Evolutionary conservation across 2,113 vertebrate species (phyloP).

Genomic region (Rafetus swinhoei): DNA sequence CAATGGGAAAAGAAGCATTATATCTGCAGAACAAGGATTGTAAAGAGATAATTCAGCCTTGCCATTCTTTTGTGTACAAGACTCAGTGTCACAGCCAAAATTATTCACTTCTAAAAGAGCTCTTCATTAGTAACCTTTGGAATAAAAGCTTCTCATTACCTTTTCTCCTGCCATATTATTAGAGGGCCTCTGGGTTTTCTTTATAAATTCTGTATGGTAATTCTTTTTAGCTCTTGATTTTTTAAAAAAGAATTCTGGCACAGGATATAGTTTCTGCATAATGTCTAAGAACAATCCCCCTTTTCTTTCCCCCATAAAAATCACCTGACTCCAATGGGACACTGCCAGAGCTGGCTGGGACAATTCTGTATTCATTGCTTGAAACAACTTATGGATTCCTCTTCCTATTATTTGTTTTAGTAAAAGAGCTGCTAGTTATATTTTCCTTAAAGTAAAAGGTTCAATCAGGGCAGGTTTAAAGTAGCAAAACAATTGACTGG

Average conservation of each 20-base stretch:
- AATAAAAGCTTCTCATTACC: conserved; percentile 66
- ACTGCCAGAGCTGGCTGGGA: accelerated
- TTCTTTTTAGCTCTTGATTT: background rate
- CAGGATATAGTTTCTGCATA: background rate
- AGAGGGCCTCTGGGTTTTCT: background rate
- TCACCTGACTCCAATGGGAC: background rate
- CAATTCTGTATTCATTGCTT: background rate
- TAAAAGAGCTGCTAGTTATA: background rate
- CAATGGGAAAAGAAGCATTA: conserved; percentile 30
- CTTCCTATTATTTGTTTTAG: background rate
- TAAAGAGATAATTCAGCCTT: conserved; percentile 35
- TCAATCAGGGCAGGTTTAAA: background rate
- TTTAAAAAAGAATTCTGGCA: background rate
- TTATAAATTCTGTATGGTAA: conserved; percentile 55
- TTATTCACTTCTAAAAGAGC: conserved; percentile 63
- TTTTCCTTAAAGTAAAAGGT: background rate
- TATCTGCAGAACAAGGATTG: conserved; percentile 33
- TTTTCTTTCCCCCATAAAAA: background rate
- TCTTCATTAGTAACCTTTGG: conserved; percentile 52
- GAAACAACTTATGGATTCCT: background rate
- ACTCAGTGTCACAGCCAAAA: conserved; percentile 50
- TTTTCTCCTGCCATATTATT: conserved; percentile 46
- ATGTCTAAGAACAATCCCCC: background rate
- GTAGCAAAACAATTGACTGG: background rate
- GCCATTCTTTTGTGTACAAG: conserved; percentile 47